Percentiles rank a stretch among this genome's conserved stretches.
phyloP scores from a whole-genome alignment of 1,140 invertebrate species.

The Apis laboriosa region DNA sequence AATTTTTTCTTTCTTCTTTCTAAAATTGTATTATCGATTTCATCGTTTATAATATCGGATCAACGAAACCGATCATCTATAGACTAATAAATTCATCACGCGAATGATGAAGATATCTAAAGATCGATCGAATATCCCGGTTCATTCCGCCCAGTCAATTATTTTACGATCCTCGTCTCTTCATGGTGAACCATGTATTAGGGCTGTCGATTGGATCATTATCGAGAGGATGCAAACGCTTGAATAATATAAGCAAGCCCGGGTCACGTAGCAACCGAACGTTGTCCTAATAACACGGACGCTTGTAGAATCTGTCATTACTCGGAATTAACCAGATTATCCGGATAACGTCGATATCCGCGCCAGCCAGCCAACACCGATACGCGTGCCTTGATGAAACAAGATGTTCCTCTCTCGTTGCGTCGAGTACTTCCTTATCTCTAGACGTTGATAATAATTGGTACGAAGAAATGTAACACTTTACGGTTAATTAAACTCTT shows the following conservation, averaged over 20 bases:
- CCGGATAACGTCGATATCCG: conserved; percentile 43
- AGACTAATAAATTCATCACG: no score
- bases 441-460: background rate
- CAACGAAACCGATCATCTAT: no score
- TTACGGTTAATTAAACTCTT: background rate
- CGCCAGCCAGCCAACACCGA: conserved; percentile 24
- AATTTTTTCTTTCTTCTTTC: no score
- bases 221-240: conserved; percentile 15
- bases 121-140: background rate
- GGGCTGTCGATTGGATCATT: conserved; percentile 8
- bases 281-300: conserved; percentile 31
- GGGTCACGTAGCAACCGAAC: conserved; percentile 12
- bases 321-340: conserved; percentile 50
- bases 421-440: background rate
- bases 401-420: conserved; percentile 2
- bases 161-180: background rate
- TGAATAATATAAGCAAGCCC: conserved; percentile 36
- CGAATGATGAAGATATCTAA: no score
- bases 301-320: conserved; percentile 48
- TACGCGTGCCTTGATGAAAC: conserved; percentile 23
- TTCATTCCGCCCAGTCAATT: background rate
- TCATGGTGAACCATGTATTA: background rate
- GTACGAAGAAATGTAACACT: background rate
- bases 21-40: no score
- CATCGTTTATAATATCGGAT: no score